Conservation (phyloP, 2,113 vertebrate species). For the Fulmarus glacialis region DNA sequence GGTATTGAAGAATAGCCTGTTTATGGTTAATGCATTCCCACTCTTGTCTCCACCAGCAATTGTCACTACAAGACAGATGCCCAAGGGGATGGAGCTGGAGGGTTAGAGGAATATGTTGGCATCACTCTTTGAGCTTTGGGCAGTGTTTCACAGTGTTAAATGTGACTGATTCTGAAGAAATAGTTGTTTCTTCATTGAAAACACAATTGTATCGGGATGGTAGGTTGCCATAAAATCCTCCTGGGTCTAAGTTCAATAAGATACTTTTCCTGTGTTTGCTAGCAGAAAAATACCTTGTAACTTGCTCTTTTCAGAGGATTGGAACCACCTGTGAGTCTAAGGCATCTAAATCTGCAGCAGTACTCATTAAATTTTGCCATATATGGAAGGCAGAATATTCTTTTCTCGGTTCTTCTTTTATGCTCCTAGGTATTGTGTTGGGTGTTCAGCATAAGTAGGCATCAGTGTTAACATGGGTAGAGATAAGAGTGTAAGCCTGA, state of each 20-base stretch:
- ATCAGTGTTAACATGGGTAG: background rate
- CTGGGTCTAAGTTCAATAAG: background rate
- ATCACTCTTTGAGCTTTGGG: background rate
- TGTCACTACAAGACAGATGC: background rate
- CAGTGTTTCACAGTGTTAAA: background rate
- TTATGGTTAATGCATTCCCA: background rate
- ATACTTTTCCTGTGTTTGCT: background rate
- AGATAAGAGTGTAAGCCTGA: background rate
- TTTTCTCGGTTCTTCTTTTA: background rate
- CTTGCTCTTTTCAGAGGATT: background rate
- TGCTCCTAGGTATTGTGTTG: background rate
- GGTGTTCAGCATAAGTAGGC: background rate
- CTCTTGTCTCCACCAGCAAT: background rate
- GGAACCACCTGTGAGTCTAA: background rate
- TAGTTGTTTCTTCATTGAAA: conserved; percentile 20
- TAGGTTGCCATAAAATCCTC: background rate
- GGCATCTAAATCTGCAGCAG: background rate
- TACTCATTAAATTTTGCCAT: background rate
- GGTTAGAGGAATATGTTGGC: background rate
- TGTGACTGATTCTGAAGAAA: background rate
- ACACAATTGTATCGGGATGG: background rate
- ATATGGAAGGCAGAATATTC: background rate
- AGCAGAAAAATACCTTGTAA: background rate
- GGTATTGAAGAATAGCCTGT: background rate
- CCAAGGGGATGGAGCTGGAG: background rate